Percentiles rank a stretch among this genome's conserved stretches.
Evolutionary conservation across 1,140 invertebrate species (phyloP).

Genomic region (Conus betulinus): DNA sequence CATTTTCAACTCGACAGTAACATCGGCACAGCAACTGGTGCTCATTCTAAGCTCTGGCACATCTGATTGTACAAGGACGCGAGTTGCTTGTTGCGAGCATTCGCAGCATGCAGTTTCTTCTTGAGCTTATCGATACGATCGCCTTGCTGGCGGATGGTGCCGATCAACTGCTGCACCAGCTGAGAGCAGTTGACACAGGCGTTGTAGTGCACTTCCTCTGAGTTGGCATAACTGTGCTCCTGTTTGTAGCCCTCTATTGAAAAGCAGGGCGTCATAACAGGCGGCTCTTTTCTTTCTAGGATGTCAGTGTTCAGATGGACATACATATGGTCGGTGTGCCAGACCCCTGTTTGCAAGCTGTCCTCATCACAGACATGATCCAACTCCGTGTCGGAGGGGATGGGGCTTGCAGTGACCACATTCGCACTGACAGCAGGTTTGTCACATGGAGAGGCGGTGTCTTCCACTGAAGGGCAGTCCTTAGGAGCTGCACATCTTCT

Average conservation of each 20-base stretch:
- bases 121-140: neutral
- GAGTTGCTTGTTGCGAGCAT: neutral
- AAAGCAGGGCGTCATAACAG: neutral
- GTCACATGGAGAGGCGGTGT: neutral
- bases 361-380: neutral
- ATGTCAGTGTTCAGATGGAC: neutral
- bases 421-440: neutral
- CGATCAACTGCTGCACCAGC: conserved; percentile 16
- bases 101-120: neutral
- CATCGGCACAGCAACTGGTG: no score
- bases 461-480: neutral
- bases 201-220: neutral
- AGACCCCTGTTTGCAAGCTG: neutral
- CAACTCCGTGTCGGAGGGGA: neutral
- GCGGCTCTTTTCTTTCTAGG: neutral
- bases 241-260: neutral
- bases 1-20: no score
- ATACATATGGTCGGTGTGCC: neutral
- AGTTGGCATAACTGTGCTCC: conserved; percentile 17
- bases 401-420: neutral
- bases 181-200: conserved; percentile 8
- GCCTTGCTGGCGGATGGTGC: neutral
- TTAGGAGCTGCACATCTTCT: neutral
- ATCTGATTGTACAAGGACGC: neutral
- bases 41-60: neutral